Conservation (phyloP, 2,797 vertebrate species). For the Notolepis coatsorum region DNA sequence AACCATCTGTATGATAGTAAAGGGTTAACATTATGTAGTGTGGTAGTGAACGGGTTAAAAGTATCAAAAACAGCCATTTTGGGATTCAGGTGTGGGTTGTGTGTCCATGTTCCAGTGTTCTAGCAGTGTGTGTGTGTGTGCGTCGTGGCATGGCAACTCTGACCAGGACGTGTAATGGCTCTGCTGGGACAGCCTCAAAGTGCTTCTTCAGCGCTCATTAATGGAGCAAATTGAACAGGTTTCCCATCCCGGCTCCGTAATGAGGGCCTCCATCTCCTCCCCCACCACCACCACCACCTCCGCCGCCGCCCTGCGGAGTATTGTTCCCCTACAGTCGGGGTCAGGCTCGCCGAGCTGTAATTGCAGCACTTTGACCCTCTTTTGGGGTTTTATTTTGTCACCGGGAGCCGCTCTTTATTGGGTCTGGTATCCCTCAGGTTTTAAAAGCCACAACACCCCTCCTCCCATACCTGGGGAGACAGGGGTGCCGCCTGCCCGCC, state of each 20-base stretch:
- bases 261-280: slow-evolving; percentile 64
- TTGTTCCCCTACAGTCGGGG: slow-evolving; percentile 74
- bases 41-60: too few species aligned
- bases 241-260: slow-evolving; percentile 71
- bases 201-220: slow-evolving; percentile 86
- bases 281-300: background rate
- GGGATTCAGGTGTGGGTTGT: background rate
- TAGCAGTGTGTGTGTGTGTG: slow-evolving; percentile 37
- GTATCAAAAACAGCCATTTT: background rate
- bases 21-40: too few species aligned
- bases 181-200: slow-evolving; percentile 79
- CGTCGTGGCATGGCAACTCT: slow-evolving; percentile 50
- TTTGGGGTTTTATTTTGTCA: slow-evolving; percentile 84
- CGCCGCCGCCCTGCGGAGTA: slow-evolving; percentile 52
- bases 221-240: slow-evolving; percentile 85
- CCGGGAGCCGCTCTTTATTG: slow-evolving; percentile 81
- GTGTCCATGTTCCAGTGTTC: slow-evolving; percentile 63
- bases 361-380: slow-evolving; percentile 78
- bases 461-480: slow-evolving; percentile 67
- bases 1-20: too few species aligned
- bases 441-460: slow-evolving; percentile 66
- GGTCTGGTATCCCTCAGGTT: slow-evolving; percentile 71
- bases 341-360: slow-evolving; percentile 73
- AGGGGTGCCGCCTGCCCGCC: slow-evolving; percentile 45
- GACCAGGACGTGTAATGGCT: slow-evolving; percentile 71